A percentile compares a stretch with the other conserved stretches of the same genome.
phyloP scores from a whole-genome alignment of 92 coral and sea anemone genomes.

The Zoanthus sociatus region DNA sequence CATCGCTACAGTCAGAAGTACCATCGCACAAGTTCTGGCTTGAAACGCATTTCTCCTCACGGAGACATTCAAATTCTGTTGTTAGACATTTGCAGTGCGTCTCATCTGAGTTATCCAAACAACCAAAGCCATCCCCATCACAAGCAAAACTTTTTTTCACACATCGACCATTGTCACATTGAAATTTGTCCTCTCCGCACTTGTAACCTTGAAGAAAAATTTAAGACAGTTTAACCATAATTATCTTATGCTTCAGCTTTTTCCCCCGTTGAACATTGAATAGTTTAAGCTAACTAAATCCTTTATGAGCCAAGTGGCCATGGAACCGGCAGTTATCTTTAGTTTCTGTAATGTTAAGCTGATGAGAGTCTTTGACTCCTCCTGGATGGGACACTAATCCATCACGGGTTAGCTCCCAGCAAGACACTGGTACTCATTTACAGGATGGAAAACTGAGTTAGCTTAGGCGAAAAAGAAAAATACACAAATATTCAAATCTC shows the following conservation, averaged over 20 bases:
- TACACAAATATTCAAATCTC: too few species aligned
- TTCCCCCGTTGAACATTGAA: background rate
- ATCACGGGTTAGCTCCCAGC: too few species aligned
- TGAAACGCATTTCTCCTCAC: slow-evolving; percentile 62
- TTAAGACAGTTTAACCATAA: background rate
- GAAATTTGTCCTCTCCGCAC: slow-evolving; percentile 60
- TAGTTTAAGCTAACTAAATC: too few species aligned
- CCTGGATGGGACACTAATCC: too few species aligned
- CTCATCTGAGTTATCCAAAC: slow-evolving; percentile 84
- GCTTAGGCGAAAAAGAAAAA: too few species aligned
- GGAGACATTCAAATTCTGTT: slow-evolving; percentile 57
- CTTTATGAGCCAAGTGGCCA: too few species aligned
- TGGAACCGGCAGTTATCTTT: too few species aligned
- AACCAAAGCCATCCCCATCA: slow-evolving; percentile 60
- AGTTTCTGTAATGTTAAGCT: too few species aligned
- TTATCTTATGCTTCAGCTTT: too few species aligned
- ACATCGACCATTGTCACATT: slow-evolving; percentile 85
- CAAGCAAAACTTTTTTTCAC: slow-evolving; percentile 72
- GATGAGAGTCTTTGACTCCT: too few species aligned
- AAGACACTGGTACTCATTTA: too few species aligned
- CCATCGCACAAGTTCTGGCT: slow-evolving; percentile 61
- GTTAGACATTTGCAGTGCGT: slow-evolving; percentile 61
- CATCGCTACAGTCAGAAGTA: slow-evolving; percentile 55
- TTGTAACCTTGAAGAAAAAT: slow-evolving; percentile 45
- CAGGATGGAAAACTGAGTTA: too few species aligned